Evolutionary conservation across 2,888 invertebrate genomes (phyloP), one percentile per base, ranked within the genome.

Genomic region (Xestia c-nigrum): DNA sequence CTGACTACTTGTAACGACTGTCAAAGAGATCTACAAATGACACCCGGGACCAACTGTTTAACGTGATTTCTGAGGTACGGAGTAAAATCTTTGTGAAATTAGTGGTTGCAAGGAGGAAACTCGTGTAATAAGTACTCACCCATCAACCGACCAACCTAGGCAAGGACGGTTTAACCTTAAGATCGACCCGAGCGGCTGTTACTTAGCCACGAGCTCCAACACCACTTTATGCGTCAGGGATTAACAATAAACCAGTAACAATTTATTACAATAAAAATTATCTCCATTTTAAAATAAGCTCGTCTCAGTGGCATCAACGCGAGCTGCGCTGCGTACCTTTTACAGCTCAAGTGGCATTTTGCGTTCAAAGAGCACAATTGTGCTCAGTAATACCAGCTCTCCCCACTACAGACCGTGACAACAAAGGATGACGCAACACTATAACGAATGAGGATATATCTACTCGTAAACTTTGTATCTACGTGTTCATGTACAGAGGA

Each of bases 351-450:
- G 78, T 83, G 83, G 73, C 73, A 81, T 81, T 83, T 85, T 77
- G 73, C 71, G 68, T 77, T 81, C 85, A 77, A 72, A 81, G 83
- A 85, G 69, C 64, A 65, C 83, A 66, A 85, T 85, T 84, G 85
- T 67, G 63, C 65, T 73, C 74, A 19, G 72, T 81, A 74, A 85
- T 81, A 79, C 69, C 81, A 79, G 76, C 78, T 74, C 80, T 73
- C 71, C 63, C 66, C 65, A 72, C 74, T 81, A 82, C 73, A 81
- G 78, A 50, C 68, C 70, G 71, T 74, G 76, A 73, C 76, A 86
- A 86, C 87, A 88, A 88, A 79, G 83, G 74, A 43, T 88, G 80
- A 80, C 76, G 85, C 72, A 83, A 74, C 65, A 67, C 50, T 57
- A 72, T 69, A 72, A 72, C 73, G 74, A 86, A 85, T 67, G 86